A percentile compares a stretch with the other conserved stretches of the same genome.
These are phyloP conservation scores for Hapalemur alaotrensis DNA, from an alignment of 2,797 vertebrate genomes.

Conservation along the genomic window DNA sequence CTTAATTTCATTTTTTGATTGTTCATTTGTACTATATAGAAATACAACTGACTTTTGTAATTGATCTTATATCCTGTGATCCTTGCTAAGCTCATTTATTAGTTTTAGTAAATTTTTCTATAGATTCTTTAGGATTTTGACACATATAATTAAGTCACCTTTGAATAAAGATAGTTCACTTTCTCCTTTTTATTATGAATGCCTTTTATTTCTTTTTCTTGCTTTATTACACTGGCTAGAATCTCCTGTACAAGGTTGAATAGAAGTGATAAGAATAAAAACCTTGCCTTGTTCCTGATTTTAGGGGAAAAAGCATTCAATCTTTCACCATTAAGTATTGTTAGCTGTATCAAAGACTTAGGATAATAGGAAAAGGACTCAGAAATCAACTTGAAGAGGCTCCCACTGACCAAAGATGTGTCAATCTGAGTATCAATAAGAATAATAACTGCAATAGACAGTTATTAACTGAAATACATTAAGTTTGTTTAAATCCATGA, in stretches of 20 bases:
- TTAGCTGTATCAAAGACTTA: not conserved
- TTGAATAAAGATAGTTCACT: not conserved
- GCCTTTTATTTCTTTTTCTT: conserved; percentile 23
- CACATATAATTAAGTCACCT: not conserved
- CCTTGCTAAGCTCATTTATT: not conserved
- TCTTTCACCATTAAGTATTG: not conserved
- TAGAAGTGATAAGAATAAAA: not conserved
- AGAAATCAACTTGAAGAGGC: not conserved
- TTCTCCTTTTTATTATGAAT: not conserved
- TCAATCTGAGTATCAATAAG: not conserved
- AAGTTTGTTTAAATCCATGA: not conserved
- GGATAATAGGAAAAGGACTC: not conserved
- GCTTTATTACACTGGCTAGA: not conserved
- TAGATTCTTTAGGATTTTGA: not conserved
- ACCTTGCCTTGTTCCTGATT: not conserved
- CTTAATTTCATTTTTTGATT: conserved; percentile 7
- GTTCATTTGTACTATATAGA: not conserved
- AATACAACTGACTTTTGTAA: not conserved
- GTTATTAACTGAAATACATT: not conserved
- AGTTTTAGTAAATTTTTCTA: not conserved
- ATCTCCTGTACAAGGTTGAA: not conserved
- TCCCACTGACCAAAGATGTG: not conserved
- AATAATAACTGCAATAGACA: not conserved
- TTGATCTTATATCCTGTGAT: not conserved
- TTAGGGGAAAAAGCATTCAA: not conserved